A percentile compares a stretch with the other conserved stretches of the same genome.
phyloP scores from a whole-genome alignment of 2,888 invertebrate species.

The Subacronicta megacephala region DNA sequence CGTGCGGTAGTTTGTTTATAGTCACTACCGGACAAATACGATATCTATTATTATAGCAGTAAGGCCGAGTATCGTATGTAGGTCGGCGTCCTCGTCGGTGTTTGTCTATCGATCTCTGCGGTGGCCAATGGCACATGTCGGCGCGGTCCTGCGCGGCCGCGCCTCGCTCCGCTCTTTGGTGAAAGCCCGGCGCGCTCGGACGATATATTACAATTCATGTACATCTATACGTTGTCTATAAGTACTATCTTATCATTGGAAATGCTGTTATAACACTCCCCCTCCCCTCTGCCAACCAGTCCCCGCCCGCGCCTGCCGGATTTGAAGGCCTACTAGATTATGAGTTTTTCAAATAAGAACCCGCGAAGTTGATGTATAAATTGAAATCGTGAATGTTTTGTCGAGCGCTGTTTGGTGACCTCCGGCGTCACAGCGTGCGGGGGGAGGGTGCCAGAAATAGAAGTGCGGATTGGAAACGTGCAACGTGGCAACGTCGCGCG shows the following conservation, averaged over 20 bases:
- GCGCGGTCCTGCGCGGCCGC: conserved; percentile 87
- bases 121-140: conserved; percentile 91
- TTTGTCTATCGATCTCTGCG: conserved; percentile 91
- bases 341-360: conserved; percentile 73
- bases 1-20: conserved; percentile 90
- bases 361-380: conserved; percentile 66
- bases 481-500: conserved; percentile 88
- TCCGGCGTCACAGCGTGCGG: conserved; percentile 72
- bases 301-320: conserved; percentile 39
- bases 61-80: conserved; percentile 83
- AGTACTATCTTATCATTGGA: conserved; percentile 78
- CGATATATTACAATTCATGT: conserved; percentile 68
- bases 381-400: conserved; percentile 82
- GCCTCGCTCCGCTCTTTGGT: conserved; percentile 77
- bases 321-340: conserved; percentile 74
- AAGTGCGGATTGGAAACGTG: conserved; percentile 82
- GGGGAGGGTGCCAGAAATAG: conserved; percentile 83
- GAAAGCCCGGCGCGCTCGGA: conserved; percentile 83
- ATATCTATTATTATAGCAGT: conserved; percentile 71
- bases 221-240: conserved; percentile 69
- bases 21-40: conserved; percentile 77
- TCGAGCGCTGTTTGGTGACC: conserved; percentile 80
- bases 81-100: conserved; percentile 88
- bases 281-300: conserved; percentile 48
- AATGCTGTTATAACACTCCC: conserved; percentile 65